phyloP scores from a whole-genome alignment of 2,797 vertebrate genomes.

The Falco concolor region DNA sequence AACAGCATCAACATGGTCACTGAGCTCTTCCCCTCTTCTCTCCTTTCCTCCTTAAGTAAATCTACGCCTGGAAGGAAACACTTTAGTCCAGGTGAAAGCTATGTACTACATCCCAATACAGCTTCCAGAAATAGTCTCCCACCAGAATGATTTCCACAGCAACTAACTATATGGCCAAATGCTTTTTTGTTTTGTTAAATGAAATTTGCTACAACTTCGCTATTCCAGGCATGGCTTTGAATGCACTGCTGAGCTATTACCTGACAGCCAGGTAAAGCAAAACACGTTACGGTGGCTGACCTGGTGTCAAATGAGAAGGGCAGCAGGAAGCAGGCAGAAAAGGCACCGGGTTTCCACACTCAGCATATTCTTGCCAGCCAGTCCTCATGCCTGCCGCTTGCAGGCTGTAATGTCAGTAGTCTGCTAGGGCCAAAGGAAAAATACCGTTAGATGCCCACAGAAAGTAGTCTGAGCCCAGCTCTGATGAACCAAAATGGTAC shows the following conservation, averaged over 20 bases:
- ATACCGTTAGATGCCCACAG: background rate
- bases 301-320: background rate
- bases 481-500: background rate
- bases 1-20: rapidly evolving
- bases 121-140: background rate
- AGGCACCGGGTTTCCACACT: background rate
- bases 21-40: background rate
- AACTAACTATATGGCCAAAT: background rate
- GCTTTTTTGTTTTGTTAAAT: background rate
- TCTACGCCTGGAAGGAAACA: background rate
- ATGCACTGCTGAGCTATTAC: background rate
- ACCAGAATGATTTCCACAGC: background rate
- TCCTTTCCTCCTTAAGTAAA: background rate
- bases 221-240: background rate
- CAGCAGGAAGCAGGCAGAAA: background rate
- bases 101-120: background rate
- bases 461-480: background rate
- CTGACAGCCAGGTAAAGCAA: background rate
- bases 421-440: background rate
- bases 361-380: background rate
- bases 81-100: background rate
- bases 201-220: background rate
- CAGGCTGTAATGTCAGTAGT: background rate
- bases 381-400: background rate
- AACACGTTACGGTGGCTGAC: background rate